Evolutionary conservation across 92 coral and sea anemone genomes (phyloP), one percentile per base, ranked within the genome.

Genomic region (Chrysogorgia sp.): DNA sequence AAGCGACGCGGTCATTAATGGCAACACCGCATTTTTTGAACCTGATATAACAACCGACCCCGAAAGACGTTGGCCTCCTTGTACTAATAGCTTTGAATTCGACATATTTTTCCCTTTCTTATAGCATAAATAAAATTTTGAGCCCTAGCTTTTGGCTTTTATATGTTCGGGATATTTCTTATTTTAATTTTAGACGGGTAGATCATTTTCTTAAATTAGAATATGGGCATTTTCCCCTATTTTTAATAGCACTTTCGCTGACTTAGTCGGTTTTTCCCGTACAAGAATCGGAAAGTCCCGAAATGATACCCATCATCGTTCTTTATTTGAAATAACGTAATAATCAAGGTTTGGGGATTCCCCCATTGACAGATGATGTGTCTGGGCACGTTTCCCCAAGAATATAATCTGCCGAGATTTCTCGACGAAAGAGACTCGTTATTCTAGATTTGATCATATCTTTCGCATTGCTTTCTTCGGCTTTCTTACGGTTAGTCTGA

Each of bases 21-120:
- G 87, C 69, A 83, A 52, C 52, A 74, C 53, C 5, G 87, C 87
- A 41, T 83, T 83, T 64, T 83, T 83, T 30, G 87, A 83, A 13
- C 87, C 87, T 25, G 66, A 34, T 14, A 83, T 76, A 10, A 19
- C 30, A 35, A 83, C 40, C 10, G 3, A 43, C 3, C 87, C 87
- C 20, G 13, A 15, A 9, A 83, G 77, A 9, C 84, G 84, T 15
- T 0, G 12, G 6, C 86, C 86, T 21, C 86, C 86, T 21, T 23
- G 26, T 19, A 82, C 58, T 37, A 72, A 20, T 2, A 72, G 28
- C 10, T 49, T 24, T n/a, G 23, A 33, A 1, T 28, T 14, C 28
- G 47, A 25, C 47, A 45, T 64, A 15, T 64, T 64, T 64, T 64
- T 8, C 2, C 8, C 47, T 69, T 9, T 47, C 10, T 15, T 15